Evolutionary conservation across 1,140 invertebrate genomes (phyloP).

Genomic region (Drosophila elegans): DNA sequence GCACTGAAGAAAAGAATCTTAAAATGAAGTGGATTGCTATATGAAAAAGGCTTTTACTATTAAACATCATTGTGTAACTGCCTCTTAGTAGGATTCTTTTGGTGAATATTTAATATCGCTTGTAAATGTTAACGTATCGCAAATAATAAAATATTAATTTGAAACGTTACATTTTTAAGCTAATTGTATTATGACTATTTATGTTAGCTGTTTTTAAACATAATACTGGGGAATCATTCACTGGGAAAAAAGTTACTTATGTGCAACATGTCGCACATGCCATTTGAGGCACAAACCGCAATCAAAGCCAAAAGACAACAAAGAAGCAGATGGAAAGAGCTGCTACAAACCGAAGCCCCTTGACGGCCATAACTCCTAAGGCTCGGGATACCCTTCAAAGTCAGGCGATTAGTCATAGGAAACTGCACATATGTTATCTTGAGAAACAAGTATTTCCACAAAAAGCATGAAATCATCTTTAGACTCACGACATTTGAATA

Average conservation of each 20-base stretch:
- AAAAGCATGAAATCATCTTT: conserved; percentile 14
- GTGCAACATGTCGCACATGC: conserved; percentile 32
- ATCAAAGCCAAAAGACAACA: conserved; percentile 46
- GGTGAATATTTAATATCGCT: no score
- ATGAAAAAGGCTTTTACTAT: no score
- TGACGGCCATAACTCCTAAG: conserved; percentile 4
- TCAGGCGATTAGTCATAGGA: conserved; percentile 24
- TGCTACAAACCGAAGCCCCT: conserved; percentile 10
- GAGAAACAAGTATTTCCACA: conserved; percentile 3
- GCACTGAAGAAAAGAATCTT: not conserved
- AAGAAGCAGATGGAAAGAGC: conserved; percentile 9
- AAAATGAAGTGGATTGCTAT: no score
- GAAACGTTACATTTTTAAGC: no score
- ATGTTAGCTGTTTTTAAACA: no score
- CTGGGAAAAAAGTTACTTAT: conserved; percentile 25
- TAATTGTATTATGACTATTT: no score
- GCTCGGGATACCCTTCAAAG: conserved; percentile 9
- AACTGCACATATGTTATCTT: conserved; percentile 12
- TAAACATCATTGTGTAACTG: no score
- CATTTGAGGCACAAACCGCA: conserved; percentile 56
- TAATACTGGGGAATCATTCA: no score
- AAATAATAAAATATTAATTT: no score
- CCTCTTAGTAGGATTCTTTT: no score
- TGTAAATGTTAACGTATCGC: no score
- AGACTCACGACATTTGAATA: not conserved